phyloP scores from a whole-genome alignment of 2,888 invertebrate species.

The Xylota sylvarum region DNA sequence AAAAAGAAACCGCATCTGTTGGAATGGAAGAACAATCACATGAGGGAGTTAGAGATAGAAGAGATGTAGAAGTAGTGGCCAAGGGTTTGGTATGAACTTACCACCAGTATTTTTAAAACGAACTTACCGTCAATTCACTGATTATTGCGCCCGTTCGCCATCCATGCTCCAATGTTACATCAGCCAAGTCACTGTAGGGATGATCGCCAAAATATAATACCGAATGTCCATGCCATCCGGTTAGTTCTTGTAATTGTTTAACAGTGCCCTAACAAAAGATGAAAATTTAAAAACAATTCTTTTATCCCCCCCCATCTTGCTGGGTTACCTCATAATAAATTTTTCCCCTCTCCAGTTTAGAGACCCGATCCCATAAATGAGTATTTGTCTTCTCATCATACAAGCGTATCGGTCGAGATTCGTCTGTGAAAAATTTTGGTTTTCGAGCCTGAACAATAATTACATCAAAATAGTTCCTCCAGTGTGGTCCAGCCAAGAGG shows the following conservation, averaged over 20 bases:
- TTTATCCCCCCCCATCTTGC: not conserved
- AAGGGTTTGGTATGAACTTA: too few species aligned
- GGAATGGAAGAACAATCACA: too few species aligned
- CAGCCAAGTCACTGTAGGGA: constrained; percentile 98
- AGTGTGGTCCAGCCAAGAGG: constrained; percentile 93
- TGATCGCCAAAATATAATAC: constrained; percentile 99
- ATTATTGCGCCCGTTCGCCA: constrained; percentile 99
- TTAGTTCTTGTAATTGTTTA: constrained; percentile 94
- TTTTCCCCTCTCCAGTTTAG: constrained; percentile 92
- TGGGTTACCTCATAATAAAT: constrained; percentile 96
- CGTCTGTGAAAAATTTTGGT: constrained; percentile 97
- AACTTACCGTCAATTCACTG: constrained; percentile 93
- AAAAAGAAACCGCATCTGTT: too few species aligned
- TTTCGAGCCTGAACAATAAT: constrained; percentile 98
- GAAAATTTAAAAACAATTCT: not conserved
- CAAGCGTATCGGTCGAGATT: constrained; percentile 94
- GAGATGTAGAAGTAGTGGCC: too few species aligned
- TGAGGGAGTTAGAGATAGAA: too few species aligned
- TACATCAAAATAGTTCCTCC: constrained; percentile 97
- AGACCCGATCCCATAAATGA: constrained; percentile 96
- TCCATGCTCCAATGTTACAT: constrained; percentile 97
- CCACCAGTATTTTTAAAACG: too few species aligned
- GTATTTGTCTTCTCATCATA: constrained; percentile 93
- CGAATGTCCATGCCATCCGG: constrained; percentile 96
- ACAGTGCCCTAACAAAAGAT: constrained; percentile 91